A percentile compares a stretch with the other conserved stretches of the same genome.
Conservation (phyloP, 2,113 vertebrate genomes). For the Myotis lucifugus region DNA sequence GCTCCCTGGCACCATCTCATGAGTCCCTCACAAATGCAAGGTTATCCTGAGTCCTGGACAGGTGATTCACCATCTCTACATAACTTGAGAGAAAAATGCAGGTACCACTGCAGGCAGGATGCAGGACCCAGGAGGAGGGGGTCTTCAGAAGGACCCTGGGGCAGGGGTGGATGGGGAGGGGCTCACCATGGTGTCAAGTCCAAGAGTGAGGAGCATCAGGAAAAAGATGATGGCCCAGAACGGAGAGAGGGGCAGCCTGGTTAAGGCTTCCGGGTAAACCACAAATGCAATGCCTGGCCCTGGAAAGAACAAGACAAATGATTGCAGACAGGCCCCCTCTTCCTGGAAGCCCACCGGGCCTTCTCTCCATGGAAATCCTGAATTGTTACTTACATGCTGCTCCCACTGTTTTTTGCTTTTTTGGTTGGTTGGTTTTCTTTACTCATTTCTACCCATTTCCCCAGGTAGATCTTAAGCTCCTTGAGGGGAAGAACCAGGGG, state of each 20-base stretch:
- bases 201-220: slow-evolving; percentile 98
- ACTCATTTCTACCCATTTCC: background rate
- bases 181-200: slow-evolving; percentile 98
- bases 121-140: background rate
- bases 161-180: background rate
- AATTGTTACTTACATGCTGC: no score
- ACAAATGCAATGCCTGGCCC: slow-evolving; percentile 99
- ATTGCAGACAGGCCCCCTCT: background rate
- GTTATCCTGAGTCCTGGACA: background rate
- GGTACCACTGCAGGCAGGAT: background rate
- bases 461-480: background rate
- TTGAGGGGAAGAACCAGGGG: background rate
- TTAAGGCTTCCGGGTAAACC: slow-evolving; percentile 98
- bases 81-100: rapidly evolving
- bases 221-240: slow-evolving; percentile 99
- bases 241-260: slow-evolving; percentile 95
- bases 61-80: background rate
- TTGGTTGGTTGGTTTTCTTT: background rate
- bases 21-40: background rate
- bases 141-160: background rate
- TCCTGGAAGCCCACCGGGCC: background rate
- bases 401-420: background rate
- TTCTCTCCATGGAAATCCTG: background rate
- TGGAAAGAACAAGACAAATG: slow-evolving; percentile 76
- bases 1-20: background rate